phyloP scores from a whole-genome alignment of 2,113 vertebrate species.

The Pleuronectes platessa region DNA sequence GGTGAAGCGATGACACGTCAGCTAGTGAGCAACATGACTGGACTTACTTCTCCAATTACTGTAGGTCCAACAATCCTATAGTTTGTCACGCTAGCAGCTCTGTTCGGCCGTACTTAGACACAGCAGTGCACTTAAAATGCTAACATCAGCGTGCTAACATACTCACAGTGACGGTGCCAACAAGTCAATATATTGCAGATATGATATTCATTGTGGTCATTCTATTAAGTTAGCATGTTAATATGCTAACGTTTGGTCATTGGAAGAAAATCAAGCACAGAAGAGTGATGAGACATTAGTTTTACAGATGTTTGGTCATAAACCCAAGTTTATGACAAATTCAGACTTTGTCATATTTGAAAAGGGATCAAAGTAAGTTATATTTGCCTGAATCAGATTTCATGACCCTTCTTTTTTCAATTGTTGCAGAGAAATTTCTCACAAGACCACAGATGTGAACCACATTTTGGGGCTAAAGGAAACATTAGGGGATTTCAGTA shows the following conservation, averaged over 20 bases:
- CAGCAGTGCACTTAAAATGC: not conserved
- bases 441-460: not conserved
- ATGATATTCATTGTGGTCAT: no score
- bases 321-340: not conserved
- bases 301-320: no score
- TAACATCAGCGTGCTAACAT: not conserved
- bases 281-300: no score
- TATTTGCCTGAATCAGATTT: not conserved
- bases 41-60: conserved; percentile 33
- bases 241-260: not conserved
- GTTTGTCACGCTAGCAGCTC: not conserved
- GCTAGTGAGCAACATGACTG: conserved; percentile 17
- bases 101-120: not conserved
- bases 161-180: not conserved
- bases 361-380: not conserved
- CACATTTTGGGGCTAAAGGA: not conserved
- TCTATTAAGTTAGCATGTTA: not conserved
- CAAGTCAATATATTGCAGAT: no score
- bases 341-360: not conserved
- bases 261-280: no score
- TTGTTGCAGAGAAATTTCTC: not conserved
- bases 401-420: not conserved
- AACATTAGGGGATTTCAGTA: not conserved
- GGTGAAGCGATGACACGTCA: conserved; percentile 41
- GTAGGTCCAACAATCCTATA: not conserved